phyloP scores from a whole-genome alignment of 2,797 vertebrate genomes.

The Aphelocoma californica region DNA sequence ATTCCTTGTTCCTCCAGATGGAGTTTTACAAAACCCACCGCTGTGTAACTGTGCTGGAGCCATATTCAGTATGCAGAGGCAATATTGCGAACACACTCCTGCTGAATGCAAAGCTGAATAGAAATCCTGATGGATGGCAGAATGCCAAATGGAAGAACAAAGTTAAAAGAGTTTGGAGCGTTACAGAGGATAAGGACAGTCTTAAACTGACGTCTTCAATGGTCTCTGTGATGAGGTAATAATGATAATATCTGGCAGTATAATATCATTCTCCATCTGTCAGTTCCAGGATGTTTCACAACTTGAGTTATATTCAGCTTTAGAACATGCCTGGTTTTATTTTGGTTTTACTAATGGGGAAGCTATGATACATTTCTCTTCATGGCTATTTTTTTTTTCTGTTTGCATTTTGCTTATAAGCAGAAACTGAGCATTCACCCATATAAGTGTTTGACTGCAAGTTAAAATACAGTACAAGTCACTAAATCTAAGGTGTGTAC shows the following conservation, averaged over 20 bases:
- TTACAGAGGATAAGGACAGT: background rate
- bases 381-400: background rate
- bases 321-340: conserved; percentile 16
- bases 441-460: background rate
- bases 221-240: conserved; percentile 12
- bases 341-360: background rate
- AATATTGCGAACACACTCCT: background rate
- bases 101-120: background rate
- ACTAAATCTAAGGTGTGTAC: background rate
- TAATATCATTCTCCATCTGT: conserved; percentile 37
- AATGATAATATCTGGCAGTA: conserved; percentile 40
- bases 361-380: background rate
- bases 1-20: background rate
- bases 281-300: conserved; percentile 18
- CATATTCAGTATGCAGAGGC: background rate
- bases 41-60: background rate
- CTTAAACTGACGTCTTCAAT: background rate
- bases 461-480: background rate
- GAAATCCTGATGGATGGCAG: background rate
- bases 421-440: background rate
- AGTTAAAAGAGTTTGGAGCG: background rate
- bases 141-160: conserved; percentile 14
- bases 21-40: background rate
- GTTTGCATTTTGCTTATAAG: background rate
- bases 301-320: conserved; percentile 24